Conservation (phyloP, 2,113 vertebrate genomes). For the Vombatus ursinus region DNA sequence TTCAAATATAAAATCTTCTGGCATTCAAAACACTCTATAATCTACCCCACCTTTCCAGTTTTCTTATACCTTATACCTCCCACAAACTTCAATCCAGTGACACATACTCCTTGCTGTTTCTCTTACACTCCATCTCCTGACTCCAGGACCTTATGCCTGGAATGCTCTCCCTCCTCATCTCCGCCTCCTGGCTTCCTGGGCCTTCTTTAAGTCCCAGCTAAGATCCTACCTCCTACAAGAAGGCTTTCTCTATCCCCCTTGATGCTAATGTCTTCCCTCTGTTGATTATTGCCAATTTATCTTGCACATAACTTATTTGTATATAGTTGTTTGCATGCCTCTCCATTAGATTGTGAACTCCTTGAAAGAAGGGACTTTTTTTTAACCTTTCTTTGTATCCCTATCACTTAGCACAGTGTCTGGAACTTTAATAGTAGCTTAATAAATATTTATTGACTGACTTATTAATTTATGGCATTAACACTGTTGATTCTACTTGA, state of each 20-base stretch:
- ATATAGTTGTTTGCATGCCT: background rate
- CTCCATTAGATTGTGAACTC: background rate
- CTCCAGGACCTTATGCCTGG: background rate
- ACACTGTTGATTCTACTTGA: background rate
- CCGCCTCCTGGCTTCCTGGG: background rate
- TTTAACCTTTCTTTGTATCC: no score
- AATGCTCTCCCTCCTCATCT: background rate
- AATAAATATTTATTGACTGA: background rate
- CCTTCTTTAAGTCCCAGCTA: background rate
- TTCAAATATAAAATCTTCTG: background rate
- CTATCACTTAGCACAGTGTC: no score
- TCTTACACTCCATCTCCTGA: background rate
- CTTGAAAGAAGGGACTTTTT: background rate
- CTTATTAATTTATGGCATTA: background rate
- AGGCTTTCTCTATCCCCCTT: background rate
- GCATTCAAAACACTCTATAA: background rate
- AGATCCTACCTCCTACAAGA: background rate
- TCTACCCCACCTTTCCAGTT: background rate
- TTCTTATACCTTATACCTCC: background rate
- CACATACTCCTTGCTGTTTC: background rate
- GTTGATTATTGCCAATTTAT: background rate
- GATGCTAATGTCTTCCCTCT: background rate
- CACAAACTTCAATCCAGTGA: background rate
- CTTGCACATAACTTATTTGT: background rate
- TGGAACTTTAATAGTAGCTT: background rate